A percentile compares a stretch with the other conserved stretches of the same genome.
These are phyloP conservation scores for Rhea pennata DNA, from an alignment of 2,113 vertebrate species.

Conservation along the genomic window DNA sequence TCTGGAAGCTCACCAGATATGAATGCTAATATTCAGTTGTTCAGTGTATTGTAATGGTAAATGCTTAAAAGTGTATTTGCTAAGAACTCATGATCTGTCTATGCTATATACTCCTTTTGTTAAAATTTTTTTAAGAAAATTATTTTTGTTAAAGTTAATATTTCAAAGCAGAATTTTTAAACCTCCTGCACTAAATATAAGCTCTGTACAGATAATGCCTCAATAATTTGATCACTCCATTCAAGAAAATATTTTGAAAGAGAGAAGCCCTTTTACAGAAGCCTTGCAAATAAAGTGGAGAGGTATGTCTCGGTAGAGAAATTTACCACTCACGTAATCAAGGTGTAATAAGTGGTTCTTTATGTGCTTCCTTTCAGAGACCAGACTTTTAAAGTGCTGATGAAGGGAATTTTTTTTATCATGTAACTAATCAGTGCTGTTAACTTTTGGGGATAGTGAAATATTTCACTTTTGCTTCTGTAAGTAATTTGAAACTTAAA, in stretches of 20 bases:
- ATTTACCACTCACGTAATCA: conserved; percentile 27
- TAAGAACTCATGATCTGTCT: conserved; percentile 81
- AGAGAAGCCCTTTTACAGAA: conserved; percentile 69
- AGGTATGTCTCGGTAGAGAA: conserved; percentile 38
- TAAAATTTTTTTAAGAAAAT: conserved; percentile 84
- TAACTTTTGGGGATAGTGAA: conserved; percentile 73
- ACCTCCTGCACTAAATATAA: conserved; percentile 84
- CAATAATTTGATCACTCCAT: conserved; percentile 75
- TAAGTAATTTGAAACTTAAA: conserved; percentile 68
- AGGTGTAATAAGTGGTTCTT: conserved; percentile 66
- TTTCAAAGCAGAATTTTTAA: conserved; percentile 86
- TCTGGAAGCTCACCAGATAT: conserved; percentile 77
- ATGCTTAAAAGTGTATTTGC: conserved; percentile 82
- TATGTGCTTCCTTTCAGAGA: conserved; percentile 80
- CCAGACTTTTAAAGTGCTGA: conserved; percentile 71
- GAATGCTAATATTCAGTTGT: conserved; percentile 78
- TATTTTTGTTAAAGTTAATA: conserved; percentile 87
- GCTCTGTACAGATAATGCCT: conserved; percentile 77
- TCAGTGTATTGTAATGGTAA: conserved; percentile 79
- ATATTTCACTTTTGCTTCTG: conserved; percentile 74
- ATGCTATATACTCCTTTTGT: conserved; percentile 83
- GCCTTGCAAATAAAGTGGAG: conserved; percentile 58
- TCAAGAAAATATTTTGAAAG: conserved; percentile 73
- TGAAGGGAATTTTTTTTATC: conserved; percentile 58
- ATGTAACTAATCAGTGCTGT: conserved; percentile 70